These are phyloP conservation scores for Anaspis maculata DNA, from an alignment of 2,888 invertebrate genomes.

Conservation along the genomic window DNA sequence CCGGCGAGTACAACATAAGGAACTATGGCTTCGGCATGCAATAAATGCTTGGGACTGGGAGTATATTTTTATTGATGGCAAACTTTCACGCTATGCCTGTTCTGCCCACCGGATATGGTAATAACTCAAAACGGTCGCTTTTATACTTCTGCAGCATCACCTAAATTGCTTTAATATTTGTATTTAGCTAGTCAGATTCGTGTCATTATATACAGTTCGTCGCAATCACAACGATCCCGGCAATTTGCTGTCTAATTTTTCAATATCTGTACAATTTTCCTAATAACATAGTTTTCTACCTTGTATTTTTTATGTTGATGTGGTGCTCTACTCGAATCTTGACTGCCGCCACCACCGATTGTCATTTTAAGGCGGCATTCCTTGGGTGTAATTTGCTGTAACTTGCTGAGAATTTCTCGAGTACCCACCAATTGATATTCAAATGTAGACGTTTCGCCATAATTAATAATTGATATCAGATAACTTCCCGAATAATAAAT, in stretches of 20 bases:
- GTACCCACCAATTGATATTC: conserved; percentile 11
- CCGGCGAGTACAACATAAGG: conserved; percentile 13
- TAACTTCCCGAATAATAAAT: no score
- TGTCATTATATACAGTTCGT: conserved; percentile 2
- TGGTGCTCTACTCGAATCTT: no score
- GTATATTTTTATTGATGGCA: conserved; percentile 21
- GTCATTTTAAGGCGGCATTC: no score
- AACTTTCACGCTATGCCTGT: conserved; percentile 18
- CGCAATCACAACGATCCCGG: background rate
- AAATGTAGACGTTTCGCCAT: conserved; percentile 11
- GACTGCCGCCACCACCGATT: no score
- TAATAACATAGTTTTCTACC: conserved; percentile 8
- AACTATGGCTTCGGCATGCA: conserved; percentile 17
- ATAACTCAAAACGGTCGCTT: conserved; percentile 16
- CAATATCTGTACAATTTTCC: conserved; percentile 9
- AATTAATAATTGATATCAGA: conserved; percentile 11
- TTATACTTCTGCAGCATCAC: conserved; percentile 16
- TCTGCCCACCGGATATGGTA: conserved; percentile 17
- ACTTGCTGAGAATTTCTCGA: conserved; percentile 7
- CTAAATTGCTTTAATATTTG: conserved; percentile 11
- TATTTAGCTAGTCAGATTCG: conserved; percentile 6
- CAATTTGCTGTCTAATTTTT: conserved; percentile 3
- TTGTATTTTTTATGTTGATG: conserved; percentile 9
- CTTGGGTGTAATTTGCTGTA: no score
- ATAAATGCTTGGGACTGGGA: conserved; percentile 13